These are phyloP conservation scores for Labroides dimidiatus DNA, from an alignment of 2,797 vertebrate species.

Conservation along the genomic window DNA sequence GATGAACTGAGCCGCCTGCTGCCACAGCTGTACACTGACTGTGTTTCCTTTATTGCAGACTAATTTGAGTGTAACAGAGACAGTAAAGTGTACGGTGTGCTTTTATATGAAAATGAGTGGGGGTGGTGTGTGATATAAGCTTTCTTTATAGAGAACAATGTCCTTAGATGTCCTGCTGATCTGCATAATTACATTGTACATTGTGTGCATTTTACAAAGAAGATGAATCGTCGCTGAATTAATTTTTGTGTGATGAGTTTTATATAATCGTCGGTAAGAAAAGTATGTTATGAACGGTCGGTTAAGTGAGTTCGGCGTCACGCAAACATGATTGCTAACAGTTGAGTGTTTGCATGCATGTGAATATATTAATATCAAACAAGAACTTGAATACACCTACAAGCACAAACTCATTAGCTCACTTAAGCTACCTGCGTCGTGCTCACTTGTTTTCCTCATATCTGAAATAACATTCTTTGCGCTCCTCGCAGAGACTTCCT, in stretches of 20 bases:
- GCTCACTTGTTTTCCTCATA: too few relatives aligned
- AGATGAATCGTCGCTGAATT: slow-evolving; percentile 20
- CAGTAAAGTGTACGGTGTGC: not conserved
- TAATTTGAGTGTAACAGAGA: slow-evolving; percentile 45
- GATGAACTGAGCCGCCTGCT: slow-evolving; percentile 43
- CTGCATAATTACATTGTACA: slow-evolving; percentile 36
- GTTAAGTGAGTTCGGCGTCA: too few relatives aligned
- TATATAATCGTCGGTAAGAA: not conserved
- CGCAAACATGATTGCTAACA: too few relatives aligned
- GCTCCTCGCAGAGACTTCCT: too few relatives aligned
- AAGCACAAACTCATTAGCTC: too few relatives aligned
- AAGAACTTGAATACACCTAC: too few relatives aligned
- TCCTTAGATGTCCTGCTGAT: slow-evolving; percentile 43
- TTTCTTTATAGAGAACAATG: slow-evolving; percentile 15
- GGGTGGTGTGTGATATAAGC: slow-evolving; percentile 14
- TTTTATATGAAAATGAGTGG: slow-evolving; percentile 32
- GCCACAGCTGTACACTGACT: slow-evolving; percentile 26
- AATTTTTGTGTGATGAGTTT: not conserved
- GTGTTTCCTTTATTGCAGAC: slow-evolving; percentile 52
- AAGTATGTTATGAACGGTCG: too few relatives aligned
- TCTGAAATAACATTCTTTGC: too few relatives aligned
- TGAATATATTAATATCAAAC: too few relatives aligned
- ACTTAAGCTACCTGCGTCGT: too few relatives aligned
- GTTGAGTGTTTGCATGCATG: too few relatives aligned
- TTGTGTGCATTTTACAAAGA: slow-evolving; percentile 29